Evolutionary conservation across 2,113 vertebrate species (phyloP).

Genomic region (Oryzias woworae): DNA sequence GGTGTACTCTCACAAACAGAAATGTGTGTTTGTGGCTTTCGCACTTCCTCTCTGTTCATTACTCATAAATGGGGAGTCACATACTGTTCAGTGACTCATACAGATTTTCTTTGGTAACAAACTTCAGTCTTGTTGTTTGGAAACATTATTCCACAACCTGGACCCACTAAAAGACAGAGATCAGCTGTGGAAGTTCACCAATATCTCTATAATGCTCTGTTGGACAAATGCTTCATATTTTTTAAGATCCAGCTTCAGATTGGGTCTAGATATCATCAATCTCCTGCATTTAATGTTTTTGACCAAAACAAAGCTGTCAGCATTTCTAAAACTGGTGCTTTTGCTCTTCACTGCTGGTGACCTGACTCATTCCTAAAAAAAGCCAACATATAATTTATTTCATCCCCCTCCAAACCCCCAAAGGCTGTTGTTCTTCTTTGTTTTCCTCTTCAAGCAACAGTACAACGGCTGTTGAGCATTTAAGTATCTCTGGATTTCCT

Average conservation of each 20-base stretch:
- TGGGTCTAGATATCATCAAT: not conserved
- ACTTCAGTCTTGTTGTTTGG: slow-evolving; percentile 25
- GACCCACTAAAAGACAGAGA: slow-evolving; percentile 30
- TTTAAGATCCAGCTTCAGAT: not conserved
- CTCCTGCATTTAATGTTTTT: not conserved
- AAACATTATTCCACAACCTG: slow-evolving; percentile 45
- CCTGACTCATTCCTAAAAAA: not conserved
- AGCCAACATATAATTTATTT: not conserved
- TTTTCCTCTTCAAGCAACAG: not conserved
- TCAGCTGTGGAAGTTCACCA: no score
- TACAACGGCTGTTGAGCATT: not conserved
- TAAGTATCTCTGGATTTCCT: not conserved
- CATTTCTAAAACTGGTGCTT: not conserved
- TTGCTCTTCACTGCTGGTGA: not conserved
- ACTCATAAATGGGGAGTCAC: no score
- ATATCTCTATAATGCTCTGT: no score
- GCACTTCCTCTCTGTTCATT: slow-evolving; percentile 26
- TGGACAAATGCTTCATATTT: no score
- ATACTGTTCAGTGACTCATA: slow-evolving; percentile 21
- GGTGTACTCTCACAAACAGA: slow-evolving; percentile 9
- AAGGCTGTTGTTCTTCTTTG: not conserved
- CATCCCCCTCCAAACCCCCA: not conserved
- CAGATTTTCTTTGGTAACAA: slow-evolving; percentile 34
- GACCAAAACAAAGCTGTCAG: not conserved
- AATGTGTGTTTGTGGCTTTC: slow-evolving; percentile 21